Conservation (phyloP, 2,888 invertebrate species). For the Globia sparganii region DNA sequence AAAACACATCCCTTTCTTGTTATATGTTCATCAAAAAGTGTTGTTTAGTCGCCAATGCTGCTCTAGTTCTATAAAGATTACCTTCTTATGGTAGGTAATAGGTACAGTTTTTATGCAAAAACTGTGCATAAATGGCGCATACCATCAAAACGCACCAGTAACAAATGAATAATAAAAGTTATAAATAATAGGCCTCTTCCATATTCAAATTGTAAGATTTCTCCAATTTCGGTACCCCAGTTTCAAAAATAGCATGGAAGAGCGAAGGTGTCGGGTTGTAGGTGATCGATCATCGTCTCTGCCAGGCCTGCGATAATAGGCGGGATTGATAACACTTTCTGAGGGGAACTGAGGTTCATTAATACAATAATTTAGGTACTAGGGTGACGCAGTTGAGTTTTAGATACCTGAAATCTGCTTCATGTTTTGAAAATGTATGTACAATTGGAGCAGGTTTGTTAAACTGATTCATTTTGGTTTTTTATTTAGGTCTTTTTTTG, state of each 20-base stretch:
- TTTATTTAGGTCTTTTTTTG: background rate
- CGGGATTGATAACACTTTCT: constrained; percentile 56
- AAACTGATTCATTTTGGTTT: background rate
- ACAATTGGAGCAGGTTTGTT: background rate
- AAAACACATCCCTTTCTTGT: no score
- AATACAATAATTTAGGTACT: constrained; percentile 26
- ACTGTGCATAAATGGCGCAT: background rate
- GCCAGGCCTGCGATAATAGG: constrained; percentile 50
- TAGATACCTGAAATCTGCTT: background rate
- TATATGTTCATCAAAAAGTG: background rate
- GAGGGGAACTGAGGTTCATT: constrained; percentile 53
- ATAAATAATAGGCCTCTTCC: background rate
- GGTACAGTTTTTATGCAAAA: no score
- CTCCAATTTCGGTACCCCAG: constrained; percentile 19
- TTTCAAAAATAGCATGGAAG: constrained; percentile 41
- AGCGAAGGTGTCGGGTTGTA: constrained; percentile 52
- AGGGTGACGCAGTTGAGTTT: constrained; percentile 7
- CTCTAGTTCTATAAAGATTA: background rate
- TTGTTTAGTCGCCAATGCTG: background rate
- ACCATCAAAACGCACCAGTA: background rate
- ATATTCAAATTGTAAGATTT: constrained; percentile 6
- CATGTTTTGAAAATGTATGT: background rate
- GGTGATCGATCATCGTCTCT: constrained; percentile 54
- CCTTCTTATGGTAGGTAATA: no score
- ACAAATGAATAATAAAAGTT: background rate